A percentile compares a stretch with the other conserved stretches of the same genome.
Conservation (phyloP, 2,797 vertebrate genomes). For the Semaprochilodus insignis region DNA sequence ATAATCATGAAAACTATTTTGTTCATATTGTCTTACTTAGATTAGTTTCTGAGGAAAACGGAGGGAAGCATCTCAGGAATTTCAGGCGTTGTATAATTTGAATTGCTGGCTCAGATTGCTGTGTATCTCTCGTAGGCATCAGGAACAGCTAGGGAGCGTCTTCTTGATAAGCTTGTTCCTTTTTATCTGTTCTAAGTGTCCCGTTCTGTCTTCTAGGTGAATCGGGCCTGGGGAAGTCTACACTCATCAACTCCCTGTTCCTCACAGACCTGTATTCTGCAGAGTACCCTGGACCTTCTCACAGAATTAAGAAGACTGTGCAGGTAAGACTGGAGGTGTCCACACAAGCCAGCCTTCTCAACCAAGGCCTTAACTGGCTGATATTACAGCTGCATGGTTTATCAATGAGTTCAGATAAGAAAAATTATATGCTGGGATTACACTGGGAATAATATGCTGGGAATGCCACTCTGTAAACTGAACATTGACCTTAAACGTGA, state of each 20-base stretch:
- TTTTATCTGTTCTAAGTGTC: neutral
- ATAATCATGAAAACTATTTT: neutral
- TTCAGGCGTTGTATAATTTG: slow-evolving; percentile 34
- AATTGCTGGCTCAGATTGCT: neutral
- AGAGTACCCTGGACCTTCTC: slow-evolving; percentile 94
- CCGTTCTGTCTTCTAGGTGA: slow-evolving; percentile 81
- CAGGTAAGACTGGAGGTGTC: slow-evolving; percentile 78
- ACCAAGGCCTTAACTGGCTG: too few species aligned
- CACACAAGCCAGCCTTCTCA: too few species aligned
- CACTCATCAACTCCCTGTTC: slow-evolving; percentile 97
- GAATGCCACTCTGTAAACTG: too few species aligned
- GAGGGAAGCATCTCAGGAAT: slow-evolving; percentile 63
- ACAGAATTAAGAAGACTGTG: slow-evolving; percentile 97
- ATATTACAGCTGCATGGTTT: too few species aligned
- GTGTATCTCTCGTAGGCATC: neutral
- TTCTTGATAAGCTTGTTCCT: too few species aligned
- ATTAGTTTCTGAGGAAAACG: slow-evolving; percentile 56
- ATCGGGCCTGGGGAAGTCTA: slow-evolving; percentile 96
- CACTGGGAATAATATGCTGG: too few species aligned
- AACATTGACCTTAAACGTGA: too few species aligned
- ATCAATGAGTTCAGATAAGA: too few species aligned
- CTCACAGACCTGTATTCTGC: slow-evolving; percentile 96
- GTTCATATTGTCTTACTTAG: neutral
- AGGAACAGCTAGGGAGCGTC: slow-evolving; percentile 29
- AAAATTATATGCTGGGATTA: too few species aligned